These are phyloP conservation scores for Poeciliopsis infans DNA, from an alignment of 2,797 vertebrate species.

Conservation along the genomic window DNA sequence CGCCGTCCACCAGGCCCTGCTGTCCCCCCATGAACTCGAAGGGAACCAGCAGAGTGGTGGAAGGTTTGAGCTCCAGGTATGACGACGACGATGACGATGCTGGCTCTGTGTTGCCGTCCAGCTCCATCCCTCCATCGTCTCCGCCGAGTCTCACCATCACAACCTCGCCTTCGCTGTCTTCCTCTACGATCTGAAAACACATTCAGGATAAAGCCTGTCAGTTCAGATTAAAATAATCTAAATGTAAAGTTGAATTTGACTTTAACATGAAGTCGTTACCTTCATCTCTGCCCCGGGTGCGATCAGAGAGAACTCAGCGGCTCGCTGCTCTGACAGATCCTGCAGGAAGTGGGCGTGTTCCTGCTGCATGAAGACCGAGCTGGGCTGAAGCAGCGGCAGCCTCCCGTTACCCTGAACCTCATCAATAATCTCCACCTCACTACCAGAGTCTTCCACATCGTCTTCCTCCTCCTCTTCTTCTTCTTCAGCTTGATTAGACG, in stretches of 20 bases:
- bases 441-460: conserved; percentile 73
- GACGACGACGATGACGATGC: conserved; percentile 63
- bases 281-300: conserved; percentile 64
- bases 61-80: conserved; percentile 80
- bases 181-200: conserved; percentile 67
- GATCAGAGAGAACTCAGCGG: conserved; percentile 72
- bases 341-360: conserved; percentile 67
- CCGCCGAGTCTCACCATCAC: conserved; percentile 78
- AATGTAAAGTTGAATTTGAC: neutral
- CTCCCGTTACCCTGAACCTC: conserved; percentile 79
- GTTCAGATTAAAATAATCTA: neutral
- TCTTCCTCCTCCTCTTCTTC: conserved; percentile 40
- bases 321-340: conserved; percentile 65
- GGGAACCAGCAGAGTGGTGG: conserved; percentile 80
- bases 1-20: conserved; percentile 66
- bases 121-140: conserved; percentile 67
- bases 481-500: conserved; percentile 2
- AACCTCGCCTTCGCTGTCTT: conserved; percentile 72
- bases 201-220: neutral
- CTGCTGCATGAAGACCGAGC: conserved; percentile 58
- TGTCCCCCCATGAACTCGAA: conserved; percentile 81
- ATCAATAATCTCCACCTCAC: conserved; percentile 83
- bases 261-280: conserved; percentile 44
- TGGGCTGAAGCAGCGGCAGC: conserved; percentile 60
- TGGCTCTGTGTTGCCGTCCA: conserved; percentile 53